These are phyloP conservation scores for Orthonyx spaldingii DNA, from an alignment of 2,113 vertebrate genomes.

Conservation along the genomic window DNA sequence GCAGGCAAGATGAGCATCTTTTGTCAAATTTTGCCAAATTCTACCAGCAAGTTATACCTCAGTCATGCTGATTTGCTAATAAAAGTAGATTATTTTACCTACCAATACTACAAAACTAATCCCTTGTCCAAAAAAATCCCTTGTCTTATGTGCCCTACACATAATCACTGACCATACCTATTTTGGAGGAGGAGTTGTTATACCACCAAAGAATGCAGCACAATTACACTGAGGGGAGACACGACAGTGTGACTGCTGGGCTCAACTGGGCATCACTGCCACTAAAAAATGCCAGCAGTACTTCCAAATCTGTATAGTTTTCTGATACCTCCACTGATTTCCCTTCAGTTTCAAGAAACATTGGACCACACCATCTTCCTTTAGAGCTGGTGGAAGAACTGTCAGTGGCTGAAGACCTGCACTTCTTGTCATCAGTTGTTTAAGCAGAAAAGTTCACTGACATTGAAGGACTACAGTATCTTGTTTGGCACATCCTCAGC, in stretches of 20 bases:
- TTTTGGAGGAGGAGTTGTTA: background rate
- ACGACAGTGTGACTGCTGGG: accelerated
- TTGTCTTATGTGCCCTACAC: background rate
- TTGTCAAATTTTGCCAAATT: background rate
- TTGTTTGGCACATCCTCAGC: background rate
- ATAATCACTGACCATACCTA: background rate
- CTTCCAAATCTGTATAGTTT: background rate
- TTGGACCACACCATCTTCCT: background rate
- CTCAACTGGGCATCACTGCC: background rate
- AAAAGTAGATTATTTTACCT: background rate
- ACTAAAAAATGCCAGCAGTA: background rate
- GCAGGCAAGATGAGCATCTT: background rate
- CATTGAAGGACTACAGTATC: accelerated
- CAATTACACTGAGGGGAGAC: background rate
- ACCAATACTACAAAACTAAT: background rate
- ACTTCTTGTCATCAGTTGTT: background rate
- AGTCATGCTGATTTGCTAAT: background rate
- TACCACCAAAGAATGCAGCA: background rate
- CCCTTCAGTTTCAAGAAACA: background rate
- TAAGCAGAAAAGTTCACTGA: background rate
- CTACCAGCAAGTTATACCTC: background rate
- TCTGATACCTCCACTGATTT: background rate
- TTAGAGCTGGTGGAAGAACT: background rate
- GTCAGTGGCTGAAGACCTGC: background rate
- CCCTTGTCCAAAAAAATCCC: background rate